phyloP scores from a whole-genome alignment of 2,888 invertebrate species.

The Tenthredo distinguenda region DNA sequence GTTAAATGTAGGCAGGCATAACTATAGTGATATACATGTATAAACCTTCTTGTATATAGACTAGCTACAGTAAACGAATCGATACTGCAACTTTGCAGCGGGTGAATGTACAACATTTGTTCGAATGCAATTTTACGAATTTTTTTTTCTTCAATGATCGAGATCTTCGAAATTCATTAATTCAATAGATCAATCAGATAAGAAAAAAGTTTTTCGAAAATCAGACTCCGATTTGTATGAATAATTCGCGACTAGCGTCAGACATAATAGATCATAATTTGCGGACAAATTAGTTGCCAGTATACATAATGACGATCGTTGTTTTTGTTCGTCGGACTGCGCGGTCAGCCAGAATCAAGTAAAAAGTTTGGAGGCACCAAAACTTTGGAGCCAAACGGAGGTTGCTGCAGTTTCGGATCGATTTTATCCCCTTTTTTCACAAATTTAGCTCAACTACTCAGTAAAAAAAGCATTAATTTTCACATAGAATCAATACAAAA shows the following conservation, averaged over 20 bases:
- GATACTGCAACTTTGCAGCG: slow-evolving; percentile 30
- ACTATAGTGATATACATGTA: background rate
- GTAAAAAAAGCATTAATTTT: background rate
- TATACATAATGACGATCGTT: background rate
- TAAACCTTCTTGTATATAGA: background rate
- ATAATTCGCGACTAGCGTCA: background rate
- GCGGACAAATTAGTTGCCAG: background rate
- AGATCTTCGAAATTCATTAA: background rate
- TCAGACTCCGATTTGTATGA: background rate
- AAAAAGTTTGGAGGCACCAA: background rate
- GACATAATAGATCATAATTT: background rate
- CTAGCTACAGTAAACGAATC: background rate
- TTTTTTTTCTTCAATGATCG: background rate
- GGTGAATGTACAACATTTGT: background rate
- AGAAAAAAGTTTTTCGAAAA: background rate
- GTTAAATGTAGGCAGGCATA: background rate
- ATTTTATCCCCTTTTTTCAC: background rate
- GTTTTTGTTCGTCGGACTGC: background rate
- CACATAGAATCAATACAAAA: background rate
- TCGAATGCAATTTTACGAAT: background rate
- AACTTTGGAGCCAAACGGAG: background rate
- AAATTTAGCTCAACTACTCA: background rate
- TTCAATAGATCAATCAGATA: background rate
- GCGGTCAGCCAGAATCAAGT: background rate
- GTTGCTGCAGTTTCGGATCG: background rate